phyloP scores from a whole-genome alignment of 2,888 invertebrate species.

The Agrotis exclamationis region DNA sequence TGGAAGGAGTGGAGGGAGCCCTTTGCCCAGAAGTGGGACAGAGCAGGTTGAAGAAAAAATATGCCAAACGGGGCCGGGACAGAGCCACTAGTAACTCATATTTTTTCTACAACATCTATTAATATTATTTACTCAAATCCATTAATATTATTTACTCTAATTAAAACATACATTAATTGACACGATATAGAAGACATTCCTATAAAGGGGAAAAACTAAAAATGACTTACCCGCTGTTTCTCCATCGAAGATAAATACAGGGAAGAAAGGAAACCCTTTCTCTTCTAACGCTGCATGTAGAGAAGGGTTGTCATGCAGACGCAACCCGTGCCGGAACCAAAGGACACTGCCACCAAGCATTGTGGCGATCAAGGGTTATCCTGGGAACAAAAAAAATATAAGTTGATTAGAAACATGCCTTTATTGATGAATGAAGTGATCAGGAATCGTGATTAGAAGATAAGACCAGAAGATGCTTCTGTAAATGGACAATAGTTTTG shows the following conservation, averaged over 20 bases:
- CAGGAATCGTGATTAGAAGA: not conserved
- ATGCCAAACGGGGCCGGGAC: no score
- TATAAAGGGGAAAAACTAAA: no score
- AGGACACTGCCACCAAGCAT: constrained; percentile 90
- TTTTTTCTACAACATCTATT: no score
- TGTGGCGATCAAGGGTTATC: constrained; percentile 24
- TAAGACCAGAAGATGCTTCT: not conserved
- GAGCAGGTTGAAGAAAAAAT: no score
- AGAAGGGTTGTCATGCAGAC: constrained; percentile 94
- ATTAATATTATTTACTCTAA: no score
- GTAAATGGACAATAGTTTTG: no score
- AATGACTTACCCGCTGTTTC: constrained; percentile 92
- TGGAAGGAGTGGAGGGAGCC: no score
- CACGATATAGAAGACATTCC: no score
- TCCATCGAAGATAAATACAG: constrained; percentile 94
- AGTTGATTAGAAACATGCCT: not conserved
- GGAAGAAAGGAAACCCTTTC: constrained; percentile 87
- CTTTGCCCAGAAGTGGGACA: no score
- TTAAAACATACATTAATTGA: no score
- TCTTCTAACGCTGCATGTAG: constrained; percentile 90
- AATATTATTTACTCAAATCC: no score
- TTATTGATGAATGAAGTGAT: not conserved
- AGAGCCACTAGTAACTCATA: no score
- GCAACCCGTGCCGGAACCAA: constrained; percentile 94
- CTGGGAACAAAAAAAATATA: constrained; percentile 32